A percentile compares a stretch with the other conserved stretches of the same genome.
Conservation (phyloP, 30 jellyfish, hydroid and myxozoan species). For the Calvadosia cruxmelitensis region DNA sequence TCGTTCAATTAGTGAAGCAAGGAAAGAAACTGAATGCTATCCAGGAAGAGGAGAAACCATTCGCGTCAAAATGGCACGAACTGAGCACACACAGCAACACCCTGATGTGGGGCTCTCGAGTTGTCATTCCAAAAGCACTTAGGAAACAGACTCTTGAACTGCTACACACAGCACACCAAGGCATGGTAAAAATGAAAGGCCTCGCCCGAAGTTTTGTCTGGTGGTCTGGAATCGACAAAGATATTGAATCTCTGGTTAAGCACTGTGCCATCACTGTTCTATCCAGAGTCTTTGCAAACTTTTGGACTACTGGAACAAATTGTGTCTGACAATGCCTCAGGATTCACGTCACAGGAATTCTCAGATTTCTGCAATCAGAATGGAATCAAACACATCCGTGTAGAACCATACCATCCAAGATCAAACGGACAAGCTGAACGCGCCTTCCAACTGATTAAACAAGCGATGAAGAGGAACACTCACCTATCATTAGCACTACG, state of each 20-base stretch:
- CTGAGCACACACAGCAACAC: not conserved
- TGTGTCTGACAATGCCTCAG: not conserved
- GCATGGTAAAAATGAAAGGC: slow-evolving; percentile 19
- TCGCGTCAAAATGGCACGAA: not conserved
- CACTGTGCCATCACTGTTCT: no score
- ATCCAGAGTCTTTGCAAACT: no score
- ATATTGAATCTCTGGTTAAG: slow-evolving; percentile 8
- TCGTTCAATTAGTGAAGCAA: not conserved
- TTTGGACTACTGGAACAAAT: no score
- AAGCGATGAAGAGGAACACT: no score
- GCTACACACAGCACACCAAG: slow-evolving; percentile 22
- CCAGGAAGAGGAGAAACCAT: not conserved
- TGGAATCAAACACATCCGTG: not conserved
- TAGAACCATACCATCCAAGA: not conserved
- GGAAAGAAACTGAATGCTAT: not conserved
- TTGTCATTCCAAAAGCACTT: no score
- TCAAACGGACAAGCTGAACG: not conserved
- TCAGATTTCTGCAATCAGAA: not conserved
- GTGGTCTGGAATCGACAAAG: slow-evolving; percentile 40
- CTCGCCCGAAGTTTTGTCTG: slow-evolving; percentile 28
- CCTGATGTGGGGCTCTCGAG: slow-evolving; percentile 3
- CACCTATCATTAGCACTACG: no score
- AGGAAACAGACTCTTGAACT: no score
- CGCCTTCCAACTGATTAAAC: not conserved
- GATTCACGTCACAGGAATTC: slow-evolving; percentile 1